Evolutionary conservation across 1,140 invertebrate species (phyloP), one percentile per base, ranked within the genome.

Genomic region (Musca vetustissima): DNA sequence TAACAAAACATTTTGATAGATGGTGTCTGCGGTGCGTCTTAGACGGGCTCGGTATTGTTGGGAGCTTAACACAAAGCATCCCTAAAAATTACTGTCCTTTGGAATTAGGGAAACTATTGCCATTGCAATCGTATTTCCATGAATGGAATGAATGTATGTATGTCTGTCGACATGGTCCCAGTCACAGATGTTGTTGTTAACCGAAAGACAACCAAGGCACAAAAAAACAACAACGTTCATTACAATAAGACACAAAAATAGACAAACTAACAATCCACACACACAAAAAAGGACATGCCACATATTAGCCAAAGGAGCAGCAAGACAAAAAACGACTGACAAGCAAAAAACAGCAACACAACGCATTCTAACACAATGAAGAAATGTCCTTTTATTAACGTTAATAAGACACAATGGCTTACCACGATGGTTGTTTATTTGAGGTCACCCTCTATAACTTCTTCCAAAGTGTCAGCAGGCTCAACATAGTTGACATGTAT

Each of bases 401-500:
- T 43, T 61, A 61, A 61, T 61, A 61, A 61, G 57, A 61, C 57
- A 61, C 25, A 36, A 61, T 36, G 57, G 57, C 57, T 61, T 61
- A 61, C 57, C 57, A 61, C 28, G 57, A 61, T 61, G 57, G 57
- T 61, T 61, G 57, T 61, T 61, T 61, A 61, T 61, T 61, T 61
- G 57, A 61, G 57, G 57, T 61, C 57, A 61, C 57, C 57, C 57
- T 61, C 57, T 21, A 61, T 36, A 52, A 52, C n/a, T 61, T n/a
- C n/a, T n/a, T 15, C 17, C 24, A 15, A 28, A 15, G 57, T 59
- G 25, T 22, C 24, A 57, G 53, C 22, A 57, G 36, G 36, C 36
- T 57, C 24, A 57, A 57, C 21, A 57, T 55, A 22, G 36, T 6
- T 55, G 52, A 22, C 19, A 43, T 55, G 52, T 55, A 24, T 2